phyloP scores from a whole-genome alignment of 2,888 invertebrate genomes.

The Ecliptopera silaceata region DNA sequence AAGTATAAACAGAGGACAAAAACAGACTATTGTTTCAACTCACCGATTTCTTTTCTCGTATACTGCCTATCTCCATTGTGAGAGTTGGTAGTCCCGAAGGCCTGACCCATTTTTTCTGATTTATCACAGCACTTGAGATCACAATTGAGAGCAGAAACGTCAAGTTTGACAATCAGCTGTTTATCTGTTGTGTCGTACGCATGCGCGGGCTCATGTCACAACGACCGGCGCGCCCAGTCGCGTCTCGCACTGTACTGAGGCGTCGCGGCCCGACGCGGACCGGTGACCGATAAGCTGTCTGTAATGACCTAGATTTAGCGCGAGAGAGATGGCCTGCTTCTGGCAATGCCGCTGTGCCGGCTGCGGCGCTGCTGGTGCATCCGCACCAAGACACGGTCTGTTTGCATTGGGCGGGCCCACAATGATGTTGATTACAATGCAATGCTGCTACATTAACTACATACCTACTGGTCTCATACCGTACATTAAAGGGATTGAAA shows the following conservation, averaged over 20 bases:
- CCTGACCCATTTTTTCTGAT: conserved; percentile 70
- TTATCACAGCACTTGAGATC: conserved; percentile 62
- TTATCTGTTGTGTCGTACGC: conserved; percentile 55
- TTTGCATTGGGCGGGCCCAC: conserved; percentile 44
- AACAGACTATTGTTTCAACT: conserved; percentile 34
- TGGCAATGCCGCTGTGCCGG: conserved; percentile 12
- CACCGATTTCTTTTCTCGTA: conserved; percentile 77
- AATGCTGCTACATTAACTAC: conserved; percentile 5
- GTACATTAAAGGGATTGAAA: conserved; percentile 6
- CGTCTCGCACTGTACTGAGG: conserved; percentile 50
- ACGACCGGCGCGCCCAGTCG: conserved; percentile 51
- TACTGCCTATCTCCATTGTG: conserved; percentile 73
- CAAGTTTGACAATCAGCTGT: conserved; percentile 59
- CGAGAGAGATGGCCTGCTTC: conserved; percentile 43
- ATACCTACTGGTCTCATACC: no score
- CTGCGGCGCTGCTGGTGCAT: conserved; percentile 21
- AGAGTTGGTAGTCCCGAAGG: conserved; percentile 76
- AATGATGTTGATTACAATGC: conserved; percentile 16
- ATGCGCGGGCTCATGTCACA: conserved; percentile 59
- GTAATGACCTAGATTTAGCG: conserved; percentile 39
- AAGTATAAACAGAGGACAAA: conserved; percentile 4
- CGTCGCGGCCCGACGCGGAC: conserved; percentile 23
- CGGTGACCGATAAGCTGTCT: conserved; percentile 47
- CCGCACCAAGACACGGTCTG: conserved; percentile 51
- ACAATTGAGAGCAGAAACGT: conserved; percentile 44